Base-by-base conservation (phyloP, 2,888 invertebrate genomes). In the Andrena haemorrhoa region DNA sequence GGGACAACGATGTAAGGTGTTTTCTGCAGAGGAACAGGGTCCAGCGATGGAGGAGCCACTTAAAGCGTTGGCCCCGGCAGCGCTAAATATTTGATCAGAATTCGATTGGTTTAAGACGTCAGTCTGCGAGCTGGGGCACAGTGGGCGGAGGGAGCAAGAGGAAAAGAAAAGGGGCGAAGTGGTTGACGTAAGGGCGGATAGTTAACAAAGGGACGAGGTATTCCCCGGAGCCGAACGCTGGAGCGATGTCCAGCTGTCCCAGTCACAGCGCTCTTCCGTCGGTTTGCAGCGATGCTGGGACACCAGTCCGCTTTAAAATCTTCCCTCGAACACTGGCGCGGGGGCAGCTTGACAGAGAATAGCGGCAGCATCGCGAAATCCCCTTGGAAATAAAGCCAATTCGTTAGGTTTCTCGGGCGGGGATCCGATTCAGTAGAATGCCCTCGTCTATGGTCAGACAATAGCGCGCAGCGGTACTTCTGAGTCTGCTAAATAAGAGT, bases 21-120 rank as follows among this genome's bases (percentile, higher is more conserved):
- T 92, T 88, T 88, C 89, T 87, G 82, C 63, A 63, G 82, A 70
- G 65, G 65, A 80, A 63, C 72, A 64, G 68, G 73, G 89, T 89
- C 86, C 88, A 77, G 74, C 82, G 85, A 79, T 76, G 83, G 75
- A 85, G 66, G 75, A 75, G 83, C 90, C 88, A 90, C 91, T 92
- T 91, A 90, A 90, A 88, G 81, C 81, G 84, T 79, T 84, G 86
- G 86, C 80, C 85, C 87, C 87, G 88, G 86, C 89, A 88, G 90
- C 87, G 91, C 83, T 94, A 92, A 94, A 94, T 94, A 93, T 94
- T 94, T 94, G 88, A 94, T 93, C 79, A 90, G 88, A 88, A 88
- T 92, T 92, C 91, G 91, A 94, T 93, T 93, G 93, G 87, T 92
- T 90, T 89, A 90, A 92, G 93, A 90, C 88, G 89, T 90, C 89